Percentiles rank a stretch among this genome's conserved stretches.
These are phyloP conservation scores for Ochlodes sylvanus DNA, from an alignment of 2,888 invertebrate species.

Conservation along the genomic window DNA sequence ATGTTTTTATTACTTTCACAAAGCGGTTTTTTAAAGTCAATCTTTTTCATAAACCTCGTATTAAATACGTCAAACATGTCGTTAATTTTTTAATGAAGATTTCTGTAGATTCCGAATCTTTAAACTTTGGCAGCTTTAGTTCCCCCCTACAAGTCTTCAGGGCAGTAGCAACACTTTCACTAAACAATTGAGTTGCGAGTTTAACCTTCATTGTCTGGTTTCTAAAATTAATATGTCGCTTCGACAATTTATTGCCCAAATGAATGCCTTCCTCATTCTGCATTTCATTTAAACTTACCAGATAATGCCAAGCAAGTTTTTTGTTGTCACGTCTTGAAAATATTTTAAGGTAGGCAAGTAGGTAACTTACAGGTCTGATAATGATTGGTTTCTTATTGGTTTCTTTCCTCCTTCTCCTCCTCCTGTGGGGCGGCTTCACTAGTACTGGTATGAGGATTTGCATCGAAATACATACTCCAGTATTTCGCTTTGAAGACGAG, in stretches of 20 bases:
- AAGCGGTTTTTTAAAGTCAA: background rate
- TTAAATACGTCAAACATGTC: constrained; percentile 10
- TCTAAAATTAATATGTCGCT: constrained; percentile 42
- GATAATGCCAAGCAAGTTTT: too few species aligned
- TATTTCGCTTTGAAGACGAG: too few species aligned
- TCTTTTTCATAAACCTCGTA: background rate
- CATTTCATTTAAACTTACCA: constrained; percentile 82
- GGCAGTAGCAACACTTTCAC: constrained; percentile 42
- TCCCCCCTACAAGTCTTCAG: constrained; percentile 18
- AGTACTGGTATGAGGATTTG: too few species aligned
- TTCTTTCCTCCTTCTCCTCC: too few species aligned
- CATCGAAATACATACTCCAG: too few species aligned
- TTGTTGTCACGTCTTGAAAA: too few species aligned
- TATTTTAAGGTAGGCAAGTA: too few species aligned
- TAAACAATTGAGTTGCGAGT: constrained; percentile 43
- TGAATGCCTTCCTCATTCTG: constrained; percentile 40
- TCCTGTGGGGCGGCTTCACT: too few species aligned
- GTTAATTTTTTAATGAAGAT: constrained; percentile 12
- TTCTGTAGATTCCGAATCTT: constrained; percentile 21
- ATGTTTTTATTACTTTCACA: background rate
- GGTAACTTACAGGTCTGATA: too few species aligned
- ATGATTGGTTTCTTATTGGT: too few species aligned
- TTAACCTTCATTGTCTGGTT: constrained; percentile 47
- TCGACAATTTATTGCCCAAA: constrained; percentile 42
- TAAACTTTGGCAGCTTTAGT: constrained; percentile 12